A percentile compares a stretch with the other conserved stretches of the same genome.
These are phyloP conservation scores for Okapia johnstoni DNA, from an alignment of 2,113 vertebrate species.

Conservation along the genomic window DNA sequence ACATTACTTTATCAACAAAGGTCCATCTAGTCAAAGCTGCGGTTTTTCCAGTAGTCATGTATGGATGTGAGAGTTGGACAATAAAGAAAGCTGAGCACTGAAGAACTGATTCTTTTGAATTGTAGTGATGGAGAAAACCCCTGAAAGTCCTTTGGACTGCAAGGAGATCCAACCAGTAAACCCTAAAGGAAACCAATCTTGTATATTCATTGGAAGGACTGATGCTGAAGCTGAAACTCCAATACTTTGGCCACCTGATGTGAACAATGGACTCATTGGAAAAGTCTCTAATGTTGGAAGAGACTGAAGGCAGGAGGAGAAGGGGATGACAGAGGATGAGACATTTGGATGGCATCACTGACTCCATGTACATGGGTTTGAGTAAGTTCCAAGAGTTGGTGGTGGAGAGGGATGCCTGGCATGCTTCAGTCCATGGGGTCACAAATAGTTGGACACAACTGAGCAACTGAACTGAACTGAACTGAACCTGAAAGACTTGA, in stretches of 20 bases:
- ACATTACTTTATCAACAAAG: background rate
- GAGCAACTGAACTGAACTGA: background rate
- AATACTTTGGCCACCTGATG: background rate
- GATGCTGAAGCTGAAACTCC: background rate
- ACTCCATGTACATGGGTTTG: background rate
- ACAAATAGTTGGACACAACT: background rate
- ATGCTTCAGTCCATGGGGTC: background rate
- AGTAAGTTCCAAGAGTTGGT: background rate
- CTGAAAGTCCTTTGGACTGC: background rate
- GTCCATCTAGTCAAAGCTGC: background rate
- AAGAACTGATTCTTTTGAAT: background rate
- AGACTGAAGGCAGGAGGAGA: background rate
- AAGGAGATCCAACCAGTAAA: background rate
- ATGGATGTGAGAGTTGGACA: background rate
- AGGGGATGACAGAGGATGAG: background rate
- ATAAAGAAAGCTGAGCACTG: background rate
- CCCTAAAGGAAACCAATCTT: background rate
- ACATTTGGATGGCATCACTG: background rate
- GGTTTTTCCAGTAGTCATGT: background rate
- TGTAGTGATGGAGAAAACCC: background rate
- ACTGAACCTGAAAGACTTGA: background rate
- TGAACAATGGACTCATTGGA: rapidly evolving
- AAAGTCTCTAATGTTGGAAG: background rate
- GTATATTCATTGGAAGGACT: background rate
- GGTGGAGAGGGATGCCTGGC: background rate